Evolutionary conservation across 2,113 vertebrate genomes (phyloP), one percentile per base, ranked within the genome.

Genomic region (Cyprinodon tularosa): DNA sequence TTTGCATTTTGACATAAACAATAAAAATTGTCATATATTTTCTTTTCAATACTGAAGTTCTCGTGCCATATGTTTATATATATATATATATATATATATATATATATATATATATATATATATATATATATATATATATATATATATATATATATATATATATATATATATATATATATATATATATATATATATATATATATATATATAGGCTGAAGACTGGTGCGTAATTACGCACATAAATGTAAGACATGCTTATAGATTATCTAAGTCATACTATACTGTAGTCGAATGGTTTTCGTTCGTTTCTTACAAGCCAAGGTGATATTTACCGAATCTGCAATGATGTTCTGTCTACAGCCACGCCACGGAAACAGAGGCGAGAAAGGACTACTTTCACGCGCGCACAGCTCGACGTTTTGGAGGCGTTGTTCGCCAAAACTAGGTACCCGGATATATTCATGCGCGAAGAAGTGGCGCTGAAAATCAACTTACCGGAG

Each of bases 381-480:
- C 92, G 98, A 83, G 98, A 99, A 83, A 94, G 98, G 88, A 99
- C 98, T 50, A 99, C 98, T 71, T 99, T 99, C 89, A 98, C 98
- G 77, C 95, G 97, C 70, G 96, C 97, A 0, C 98, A 99, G 92
- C 95, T 99, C 40, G 98, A 99, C 3, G 94, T 99, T 83, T 91
- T 99, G 92, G 98, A 99, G 91, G 96, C 97, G 20, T 95, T 99
- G 60, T 99, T 99, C 76, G 97, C 94, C 89, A 99, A 99, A 95
- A 99, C 98, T 62, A 96, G 98, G 36, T 99, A 99, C 88, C 98
- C 98, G 40, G 98, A 99, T 84, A 99, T 99, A 94, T 99, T 99
- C 94, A 99, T 99, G 97, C 92, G 98, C 57, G 98, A 99, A 84
- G 98, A 99, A 84, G 98, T 99, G 87, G 98, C 98, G 0, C 93